These are phyloP conservation scores for Matsumurasca onukii DNA, from an alignment of 1,140 invertebrate genomes.

Conservation along the genomic window DNA sequence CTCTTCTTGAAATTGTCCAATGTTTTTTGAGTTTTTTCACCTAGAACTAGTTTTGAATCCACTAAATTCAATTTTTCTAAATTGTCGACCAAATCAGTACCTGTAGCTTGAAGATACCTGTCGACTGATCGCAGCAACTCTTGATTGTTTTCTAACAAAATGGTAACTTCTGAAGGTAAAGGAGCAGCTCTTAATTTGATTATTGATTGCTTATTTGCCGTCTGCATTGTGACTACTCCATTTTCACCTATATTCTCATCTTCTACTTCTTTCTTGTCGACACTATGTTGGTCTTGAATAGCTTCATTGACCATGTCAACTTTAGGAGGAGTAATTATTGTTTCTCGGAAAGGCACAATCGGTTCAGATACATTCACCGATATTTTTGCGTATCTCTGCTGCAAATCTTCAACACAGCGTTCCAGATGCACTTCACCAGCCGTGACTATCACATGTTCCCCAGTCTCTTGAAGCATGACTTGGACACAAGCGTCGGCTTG, in stretches of 20 bases:
- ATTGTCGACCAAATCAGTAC: constrained; percentile 11
- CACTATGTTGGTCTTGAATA: constrained; percentile 61
- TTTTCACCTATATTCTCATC: constrained; percentile 44
- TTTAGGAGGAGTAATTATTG: constrained; percentile 79
- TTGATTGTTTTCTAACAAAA: constrained; percentile 63
- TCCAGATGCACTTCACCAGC: constrained; percentile 98
- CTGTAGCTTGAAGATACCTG: constrained; percentile 41
- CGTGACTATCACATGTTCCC: constrained; percentile 94
- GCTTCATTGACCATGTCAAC: constrained; percentile 89
- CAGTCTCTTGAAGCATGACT: constrained; percentile 85
- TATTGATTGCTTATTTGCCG: constrained; percentile 68
- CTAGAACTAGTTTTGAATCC: constrained; percentile 14
- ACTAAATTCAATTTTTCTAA: background rate
- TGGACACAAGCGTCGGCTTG: constrained; percentile 94
- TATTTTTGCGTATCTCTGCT: constrained; percentile 79
- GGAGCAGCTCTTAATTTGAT: constrained; percentile 79
- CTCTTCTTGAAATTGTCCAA: constrained; percentile 63
- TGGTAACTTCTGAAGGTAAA: constrained; percentile 70
- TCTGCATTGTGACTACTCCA: constrained; percentile 59
- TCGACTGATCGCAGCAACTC: constrained; percentile 59
- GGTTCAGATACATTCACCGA: constrained; percentile 90
- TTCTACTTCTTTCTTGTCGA: constrained; percentile 44
- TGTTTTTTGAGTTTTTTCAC: constrained; percentile 56
- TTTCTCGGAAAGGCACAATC: constrained; percentile 96
- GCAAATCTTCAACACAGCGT: constrained; percentile 87